Evolutionary conservation across 1,140 invertebrate species (phyloP), one percentile per base, ranked within the genome.

Genomic region (Tribolium castaneum): DNA sequence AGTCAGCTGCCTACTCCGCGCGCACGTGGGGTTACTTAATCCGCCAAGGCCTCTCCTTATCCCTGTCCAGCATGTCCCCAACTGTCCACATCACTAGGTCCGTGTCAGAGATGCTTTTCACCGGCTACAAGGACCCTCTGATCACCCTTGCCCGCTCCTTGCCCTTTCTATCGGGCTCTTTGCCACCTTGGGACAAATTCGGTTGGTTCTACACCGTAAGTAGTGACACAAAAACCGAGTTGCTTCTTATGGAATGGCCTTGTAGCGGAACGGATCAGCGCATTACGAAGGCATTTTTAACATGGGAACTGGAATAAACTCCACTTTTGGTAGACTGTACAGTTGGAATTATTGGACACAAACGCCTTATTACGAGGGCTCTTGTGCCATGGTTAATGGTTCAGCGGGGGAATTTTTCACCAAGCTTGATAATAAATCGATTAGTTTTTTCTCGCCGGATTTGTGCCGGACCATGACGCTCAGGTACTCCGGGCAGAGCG

Each of bases 191-290:
- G 50, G 94, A 95, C 83, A 90, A 89, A 82, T 95, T 96, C 84
- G 94, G 93, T n/a, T 94, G 94, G 91, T 95, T 96, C 87, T 95
- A 95, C 85, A 89, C 89, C 86, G 94, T 95, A 89, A 87, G 3
- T 39, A 77, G 35, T 9, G 22, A 5, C 22, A 75, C 3, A 73
- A 14, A 5, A 71, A 14, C 34, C 2, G 39, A 78, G 9, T 39
- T 59, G 0, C 19, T 6, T 59, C n/a, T 25, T 25, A 54, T 30
- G 25, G 25, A 30, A 30, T 6, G 6, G 6, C 51, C 16, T 52
- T 52, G 51, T 13, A 95, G 91, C 92, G 93, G 85, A 87, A 82
- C 54, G 56, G 70, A 77, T 85, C 78, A 14, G 77, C 59, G 49
- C 77, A n/a, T 66, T 82, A 80, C 71, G 84, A 85, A 75, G 84